phyloP scores from a whole-genome alignment of 92 coral and sea anemone species.

The Pocillopora meandrina region DNA sequence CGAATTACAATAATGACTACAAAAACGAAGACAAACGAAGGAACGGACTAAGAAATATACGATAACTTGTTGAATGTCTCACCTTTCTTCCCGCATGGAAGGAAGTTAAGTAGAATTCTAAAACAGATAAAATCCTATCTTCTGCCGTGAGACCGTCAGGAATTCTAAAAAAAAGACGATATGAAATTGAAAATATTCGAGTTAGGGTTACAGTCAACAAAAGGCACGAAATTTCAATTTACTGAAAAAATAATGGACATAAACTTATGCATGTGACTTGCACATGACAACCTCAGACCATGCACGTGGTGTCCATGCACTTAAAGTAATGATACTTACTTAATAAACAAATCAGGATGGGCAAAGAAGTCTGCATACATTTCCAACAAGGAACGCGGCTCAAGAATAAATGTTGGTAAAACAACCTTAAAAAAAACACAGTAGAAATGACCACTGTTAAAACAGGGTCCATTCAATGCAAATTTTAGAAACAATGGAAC shows the following conservation, averaged over 20 bases:
- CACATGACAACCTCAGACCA: not conserved
- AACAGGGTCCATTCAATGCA: not conserved
- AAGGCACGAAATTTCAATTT: no score
- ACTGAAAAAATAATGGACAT: no score
- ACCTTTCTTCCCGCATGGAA: constrained; percentile 97
- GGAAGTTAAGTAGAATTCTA: constrained; percentile 90
- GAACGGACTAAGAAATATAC: no score
- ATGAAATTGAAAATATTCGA: not conserved
- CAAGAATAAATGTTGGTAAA: constrained; percentile 93
- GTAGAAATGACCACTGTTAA: not conserved
- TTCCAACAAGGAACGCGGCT: constrained; percentile 92
- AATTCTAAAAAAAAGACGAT: constrained; percentile 57
- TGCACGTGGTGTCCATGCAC: not conserved
- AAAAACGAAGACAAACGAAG: not conserved
- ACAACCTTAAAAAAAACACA: constrained; percentile 66
- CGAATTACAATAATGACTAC: not conserved
- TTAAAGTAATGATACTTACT: constrained; percentile 47
- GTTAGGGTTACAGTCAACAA: no score
- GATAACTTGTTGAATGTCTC: not conserved
- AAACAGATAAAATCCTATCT: constrained; percentile 92
- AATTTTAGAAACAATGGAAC: no score
- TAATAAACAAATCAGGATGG: constrained; percentile 92
- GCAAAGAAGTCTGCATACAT: constrained; percentile 98
- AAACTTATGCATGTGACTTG: not conserved
- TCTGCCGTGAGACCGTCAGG: constrained; percentile 94